These are phyloP conservation scores for Mustelus asterias DNA, from an alignment of 2,113 vertebrate genomes.

Conservation along the genomic window DNA sequence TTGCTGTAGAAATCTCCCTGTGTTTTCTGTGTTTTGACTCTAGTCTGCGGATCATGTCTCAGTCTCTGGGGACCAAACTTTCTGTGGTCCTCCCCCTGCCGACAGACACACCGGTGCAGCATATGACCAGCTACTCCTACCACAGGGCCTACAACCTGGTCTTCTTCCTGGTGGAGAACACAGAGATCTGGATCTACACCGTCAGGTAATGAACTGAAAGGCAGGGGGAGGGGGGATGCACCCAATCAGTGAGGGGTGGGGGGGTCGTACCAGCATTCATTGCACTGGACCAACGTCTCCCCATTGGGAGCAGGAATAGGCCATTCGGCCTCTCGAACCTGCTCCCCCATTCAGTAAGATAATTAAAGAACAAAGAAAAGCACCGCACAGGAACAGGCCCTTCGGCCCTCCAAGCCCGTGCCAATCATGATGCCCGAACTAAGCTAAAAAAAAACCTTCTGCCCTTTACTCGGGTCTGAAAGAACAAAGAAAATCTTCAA, in stretches of 20 bases:
- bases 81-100: slow-evolving; percentile 36
- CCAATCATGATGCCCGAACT: too few species aligned
- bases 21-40: neutral
- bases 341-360: too few species aligned
- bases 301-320: neutral
- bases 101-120: slow-evolving; percentile 29
- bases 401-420: too few species aligned
- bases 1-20: neutral
- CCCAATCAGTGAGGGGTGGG: neutral
- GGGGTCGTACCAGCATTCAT: neutral
- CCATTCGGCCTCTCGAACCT: too few species aligned
- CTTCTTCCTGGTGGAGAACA: neutral
- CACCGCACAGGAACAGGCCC: too few species aligned
- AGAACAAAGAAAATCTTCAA: too few species aligned
- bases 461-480: too few species aligned
- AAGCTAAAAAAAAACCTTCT: too few species aligned
- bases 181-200: slow-evolving; percentile 37
- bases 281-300: neutral
- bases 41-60: slow-evolving; percentile 38
- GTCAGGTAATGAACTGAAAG: slow-evolving; percentile 9
- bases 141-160: slow-evolving; percentile 21
- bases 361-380: too few species aligned
- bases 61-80: slow-evolving; percentile 39
- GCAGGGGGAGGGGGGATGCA: accelerated
- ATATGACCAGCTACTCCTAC: slow-evolving; percentile 27